These are phyloP conservation scores for Habropoda laboriosa DNA, from an alignment of 1,140 invertebrate species.

Conservation along the genomic window DNA sequence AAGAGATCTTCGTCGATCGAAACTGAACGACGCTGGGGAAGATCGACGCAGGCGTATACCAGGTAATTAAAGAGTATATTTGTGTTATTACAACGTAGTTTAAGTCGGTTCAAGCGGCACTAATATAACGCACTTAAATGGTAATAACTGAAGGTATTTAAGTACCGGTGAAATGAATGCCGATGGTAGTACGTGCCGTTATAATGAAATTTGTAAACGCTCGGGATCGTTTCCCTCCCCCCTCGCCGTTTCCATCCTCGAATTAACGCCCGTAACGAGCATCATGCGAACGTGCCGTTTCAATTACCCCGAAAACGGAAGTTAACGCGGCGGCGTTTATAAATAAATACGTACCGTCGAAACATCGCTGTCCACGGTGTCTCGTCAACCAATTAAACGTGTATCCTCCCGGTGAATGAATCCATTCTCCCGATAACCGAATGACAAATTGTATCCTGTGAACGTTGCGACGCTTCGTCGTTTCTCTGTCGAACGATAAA, in stretches of 20 bases:
- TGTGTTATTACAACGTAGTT: neutral
- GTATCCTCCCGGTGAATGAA: neutral
- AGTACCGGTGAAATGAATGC: too few relatives aligned
- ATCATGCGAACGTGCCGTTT: neutral
- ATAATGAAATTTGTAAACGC: neutral
- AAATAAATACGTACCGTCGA: neutral
- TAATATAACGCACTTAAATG: too few relatives aligned
- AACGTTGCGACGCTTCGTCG: neutral
- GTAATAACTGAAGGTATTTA: too few relatives aligned
- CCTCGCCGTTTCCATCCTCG: too few relatives aligned
- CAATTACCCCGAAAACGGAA: neutral
- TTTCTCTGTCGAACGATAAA: neutral
- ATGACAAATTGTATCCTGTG: neutral
- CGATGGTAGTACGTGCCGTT: neutral
- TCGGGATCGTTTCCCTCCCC: too few relatives aligned
- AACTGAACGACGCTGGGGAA: neutral
- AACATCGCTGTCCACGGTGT: neutral
- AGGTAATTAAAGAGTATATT: conserved; percentile 9
- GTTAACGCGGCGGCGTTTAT: neutral
- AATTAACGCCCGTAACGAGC: too few relatives aligned
- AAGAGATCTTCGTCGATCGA: neutral
- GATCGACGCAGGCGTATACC: neutral
- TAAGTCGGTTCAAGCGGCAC: too few relatives aligned
- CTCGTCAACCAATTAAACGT: neutral
- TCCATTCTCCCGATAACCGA: neutral